Evolutionary conservation across 2,797 vertebrate genomes (phyloP), one percentile per base, ranked within the genome.

Genomic region (Eleutherodactylus coqui): DNA sequence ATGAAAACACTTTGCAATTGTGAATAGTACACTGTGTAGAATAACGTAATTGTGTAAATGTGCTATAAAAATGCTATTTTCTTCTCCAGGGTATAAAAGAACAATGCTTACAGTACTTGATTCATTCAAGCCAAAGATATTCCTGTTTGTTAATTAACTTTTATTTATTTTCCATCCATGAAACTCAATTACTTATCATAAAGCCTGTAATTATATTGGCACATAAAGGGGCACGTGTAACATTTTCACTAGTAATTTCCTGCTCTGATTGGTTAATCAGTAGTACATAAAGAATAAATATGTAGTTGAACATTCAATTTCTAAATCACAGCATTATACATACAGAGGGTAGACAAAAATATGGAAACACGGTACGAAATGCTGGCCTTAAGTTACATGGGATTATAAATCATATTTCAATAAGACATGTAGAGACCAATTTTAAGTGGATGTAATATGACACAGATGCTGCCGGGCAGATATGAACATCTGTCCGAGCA

Each of bases 51-150:
- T 82, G 64, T 72, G 64, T 53, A 10, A 29, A 67, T 69, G 38
- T 49, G 29, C 53, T 51, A 1, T 77, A 80, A 49, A 64, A 81
- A 67, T 53, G 11, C n/a, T 13, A 41, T 41, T 73, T 45, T 82
- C 49, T 72, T 58, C 21, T 82, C 24, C 80, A 55, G 67, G 47
- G 49, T 32, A 79, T 45, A 47, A 10, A 29, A 79, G 78, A 72
- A 82, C 67, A 82, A 58, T 82, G 67, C 45, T 49, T 19, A n/a
- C n/a, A n/a, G n/a, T n/a, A 45, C 29, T 27, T 51, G 70, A 36
- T 82, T 81, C 43, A 58, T 34, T 29, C 21, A 2, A 80, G 41
- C 62, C 79, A 82, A 51, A 69, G 45, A 82, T 49, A 64, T 70
- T 49, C 29, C 43, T 24, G 47, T 70, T 49, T 24, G 53, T 36